Evolutionary conservation across 2,888 invertebrate species (phyloP).

Genomic region (Lasioglossum lativentre): DNA sequence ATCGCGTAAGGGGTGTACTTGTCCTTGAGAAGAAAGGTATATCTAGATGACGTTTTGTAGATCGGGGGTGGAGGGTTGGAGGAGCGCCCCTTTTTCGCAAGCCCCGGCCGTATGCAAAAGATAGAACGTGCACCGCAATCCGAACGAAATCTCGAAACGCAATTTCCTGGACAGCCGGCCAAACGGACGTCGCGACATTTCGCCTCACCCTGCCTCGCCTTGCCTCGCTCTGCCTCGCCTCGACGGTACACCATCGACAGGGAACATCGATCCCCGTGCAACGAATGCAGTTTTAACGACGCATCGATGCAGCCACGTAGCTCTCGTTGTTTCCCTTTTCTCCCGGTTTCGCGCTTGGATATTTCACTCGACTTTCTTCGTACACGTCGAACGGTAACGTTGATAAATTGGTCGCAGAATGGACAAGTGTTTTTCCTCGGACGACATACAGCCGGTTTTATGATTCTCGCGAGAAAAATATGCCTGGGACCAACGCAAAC

Average conservation of each 20-base stretch:
- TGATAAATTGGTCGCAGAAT: neutral
- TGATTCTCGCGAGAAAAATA: neutral
- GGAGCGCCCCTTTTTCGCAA: constrained; percentile 6
- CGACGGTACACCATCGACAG: constrained; percentile 36
- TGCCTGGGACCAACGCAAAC: neutral
- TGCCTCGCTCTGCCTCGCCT: neutral
- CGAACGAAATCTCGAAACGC: constrained; percentile 79
- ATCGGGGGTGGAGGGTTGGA: neutral
- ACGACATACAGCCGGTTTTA: neutral
- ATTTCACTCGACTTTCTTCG: constrained; percentile 15
- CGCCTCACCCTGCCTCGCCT: constrained; percentile 1
- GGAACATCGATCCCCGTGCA: constrained; percentile 56
- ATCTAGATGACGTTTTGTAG: neutral
- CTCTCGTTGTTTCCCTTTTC: neutral
- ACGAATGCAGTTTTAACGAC: constrained; percentile 63
- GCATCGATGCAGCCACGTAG: constrained; percentile 37
- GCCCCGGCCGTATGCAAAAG: constrained; percentile 71
- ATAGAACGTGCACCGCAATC: constrained; percentile 75
- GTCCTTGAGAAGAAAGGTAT: constrained; percentile 24
- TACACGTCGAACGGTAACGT: neutral
- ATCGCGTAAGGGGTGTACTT: constrained; percentile 31
- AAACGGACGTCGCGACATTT: constrained; percentile 46
- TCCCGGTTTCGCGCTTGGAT: neutral
- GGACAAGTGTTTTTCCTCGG: neutral
- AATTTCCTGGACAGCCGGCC: constrained; percentile 78